Evolutionary conservation across 2,888 invertebrate genomes (phyloP).

Genomic region (Synanthedon tipuliformis): DNA sequence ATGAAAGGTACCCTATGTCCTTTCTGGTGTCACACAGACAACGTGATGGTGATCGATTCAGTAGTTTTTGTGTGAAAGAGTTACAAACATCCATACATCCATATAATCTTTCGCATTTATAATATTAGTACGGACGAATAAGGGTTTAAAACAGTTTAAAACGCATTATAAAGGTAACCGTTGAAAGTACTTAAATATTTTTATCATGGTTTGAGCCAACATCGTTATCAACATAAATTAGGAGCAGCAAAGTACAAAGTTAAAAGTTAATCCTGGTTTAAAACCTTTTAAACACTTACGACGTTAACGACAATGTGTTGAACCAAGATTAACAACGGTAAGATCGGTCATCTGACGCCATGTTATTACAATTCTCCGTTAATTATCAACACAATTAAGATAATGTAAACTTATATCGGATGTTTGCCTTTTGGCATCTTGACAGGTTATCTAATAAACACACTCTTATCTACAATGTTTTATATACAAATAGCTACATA

Average conservation of each 20-base stretch:
- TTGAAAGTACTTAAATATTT: too few relatives aligned
- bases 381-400: conserved; percentile 38
- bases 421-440: conserved; percentile 15
- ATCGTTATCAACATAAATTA: not conserved
- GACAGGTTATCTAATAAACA: not conserved
- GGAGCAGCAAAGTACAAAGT: not conserved
- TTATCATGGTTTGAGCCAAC: too few relatives aligned
- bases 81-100: too few relatives aligned
- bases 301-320: not conserved
- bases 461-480: not conserved
- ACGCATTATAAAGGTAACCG: too few relatives aligned
- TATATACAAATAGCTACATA: not conserved
- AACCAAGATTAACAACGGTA: conserved; percentile 9
- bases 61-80: too few relatives aligned
- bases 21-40: too few relatives aligned
- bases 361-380: conserved; percentile 9
- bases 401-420: conserved; percentile 26
- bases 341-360: conserved; percentile 7
- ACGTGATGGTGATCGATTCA: too few relatives aligned
- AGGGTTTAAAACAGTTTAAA: too few relatives aligned
- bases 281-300: too few relatives aligned
- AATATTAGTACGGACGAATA: too few relatives aligned
- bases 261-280: not conserved
- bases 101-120: too few relatives aligned
- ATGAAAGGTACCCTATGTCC: too few relatives aligned